Base-by-base conservation (phyloP, 2,797 vertebrate species). In the Columba guinea region DNA sequence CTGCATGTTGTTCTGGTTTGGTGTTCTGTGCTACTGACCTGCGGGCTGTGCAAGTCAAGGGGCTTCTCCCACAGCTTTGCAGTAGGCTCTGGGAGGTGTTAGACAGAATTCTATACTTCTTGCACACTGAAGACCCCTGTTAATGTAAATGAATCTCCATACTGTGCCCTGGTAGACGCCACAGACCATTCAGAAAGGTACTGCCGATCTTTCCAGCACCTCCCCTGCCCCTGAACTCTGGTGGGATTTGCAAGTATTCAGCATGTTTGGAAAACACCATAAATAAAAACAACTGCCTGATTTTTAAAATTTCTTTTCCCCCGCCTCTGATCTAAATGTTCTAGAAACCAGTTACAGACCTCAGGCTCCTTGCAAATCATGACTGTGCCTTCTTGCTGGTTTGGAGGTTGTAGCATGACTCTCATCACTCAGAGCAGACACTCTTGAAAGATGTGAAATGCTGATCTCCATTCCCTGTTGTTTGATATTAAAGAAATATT, bases 61-160 rank as follows among this genome's bases (percentile, higher is more conserved):
- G n/a, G 15, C 23, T 90, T 86, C 41, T 95, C 49, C 55, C 48
- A 13, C 32, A 46, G 6, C 44, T 48, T 55, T 16, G 28, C 60
- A 78, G 64, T 21, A 44, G 53, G 19, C 35, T 73, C 6, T 3
- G 19, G 49, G 27, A 68, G 14, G 12, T 4, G 2, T 75, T 21
- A 20, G 19, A 32, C 20, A 2, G 5, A 37, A 34, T 14, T 24
- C 28, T 27, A 2, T 13, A 0, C 23, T 51, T 4, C 4, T 4
- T 35, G 60, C 64, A 51, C 5, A 1, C 35, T 3, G 30, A 76
- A 74, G 48, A 22, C 12, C 34, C 34, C 58, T 23, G 9, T 27
- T 56, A 51, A 30, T 11, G 6, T 7, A 48, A 21, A 26, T 44
- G 44, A 19, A 26, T 48, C 60, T 84, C 78, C 8, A 1, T 8